These are phyloP conservation scores for Allacma fusca DNA, from an alignment of 2,888 invertebrate species.

Conservation along the genomic window DNA sequence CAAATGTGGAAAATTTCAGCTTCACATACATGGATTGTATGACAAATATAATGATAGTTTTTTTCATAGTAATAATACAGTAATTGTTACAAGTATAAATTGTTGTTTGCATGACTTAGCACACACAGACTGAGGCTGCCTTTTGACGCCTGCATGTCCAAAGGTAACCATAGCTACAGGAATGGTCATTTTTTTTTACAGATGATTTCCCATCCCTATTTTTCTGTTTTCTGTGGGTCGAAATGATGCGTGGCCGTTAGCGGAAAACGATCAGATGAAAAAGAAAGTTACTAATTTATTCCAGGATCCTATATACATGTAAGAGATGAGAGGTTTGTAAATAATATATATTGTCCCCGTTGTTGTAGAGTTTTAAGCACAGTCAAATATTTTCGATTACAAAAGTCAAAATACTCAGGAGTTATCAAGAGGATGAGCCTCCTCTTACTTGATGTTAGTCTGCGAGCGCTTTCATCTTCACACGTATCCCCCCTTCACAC, in stretches of 20 bases:
- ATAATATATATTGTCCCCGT: neutral
- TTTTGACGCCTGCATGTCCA: neutral
- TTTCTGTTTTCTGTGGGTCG: neutral
- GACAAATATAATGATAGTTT: neutral
- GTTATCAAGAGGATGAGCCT: slow-evolving; percentile 7
- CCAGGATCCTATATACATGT: slow-evolving; percentile 17
- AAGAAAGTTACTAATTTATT: slow-evolving; percentile 31
- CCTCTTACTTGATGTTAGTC: neutral
- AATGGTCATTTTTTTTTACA: too few species aligned
- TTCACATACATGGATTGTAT: neutral
- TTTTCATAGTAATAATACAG: neutral
- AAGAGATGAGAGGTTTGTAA: neutral
- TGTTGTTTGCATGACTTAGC: neutral
- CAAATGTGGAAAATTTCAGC: neutral
- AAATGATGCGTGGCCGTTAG: slow-evolving; percentile 4
- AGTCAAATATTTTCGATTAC: neutral
- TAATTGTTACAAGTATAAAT: neutral
- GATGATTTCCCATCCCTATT: neutral
- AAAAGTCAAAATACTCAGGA: neutral
- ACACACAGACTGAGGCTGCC: neutral
- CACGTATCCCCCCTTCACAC: neutral
- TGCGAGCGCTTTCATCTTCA: neutral
- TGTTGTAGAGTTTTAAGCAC: neutral
- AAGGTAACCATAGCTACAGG: too few species aligned
- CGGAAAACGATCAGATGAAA: slow-evolving; percentile 1